These are phyloP conservation scores for Dicerorhinus sumatrensis DNA, from an alignment of 2,113 vertebrate genomes.

Conservation along the genomic window DNA sequence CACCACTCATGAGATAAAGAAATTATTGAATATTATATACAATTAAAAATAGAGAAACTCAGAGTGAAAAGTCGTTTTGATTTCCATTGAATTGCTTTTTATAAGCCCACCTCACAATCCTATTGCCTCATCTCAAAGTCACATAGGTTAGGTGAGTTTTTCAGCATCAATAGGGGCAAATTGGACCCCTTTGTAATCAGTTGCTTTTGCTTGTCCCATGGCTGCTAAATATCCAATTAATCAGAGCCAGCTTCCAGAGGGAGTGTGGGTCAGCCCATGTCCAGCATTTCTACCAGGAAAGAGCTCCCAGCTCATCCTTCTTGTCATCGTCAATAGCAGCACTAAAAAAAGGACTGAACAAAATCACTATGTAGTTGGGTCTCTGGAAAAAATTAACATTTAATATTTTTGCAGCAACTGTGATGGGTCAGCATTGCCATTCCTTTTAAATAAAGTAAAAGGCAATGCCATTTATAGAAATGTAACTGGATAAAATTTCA, in stretches of 20 bases:
- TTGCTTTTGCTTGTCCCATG: background rate
- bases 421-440: background rate
- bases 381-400: background rate
- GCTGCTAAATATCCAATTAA: background rate
- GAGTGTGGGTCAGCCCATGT: background rate
- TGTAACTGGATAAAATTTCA: background rate
- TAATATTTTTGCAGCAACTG: background rate
- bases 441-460: background rate
- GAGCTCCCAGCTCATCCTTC: background rate
- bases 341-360: background rate
- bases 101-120: background rate
- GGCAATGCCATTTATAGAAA: background rate
- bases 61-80: background rate
- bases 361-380: background rate
- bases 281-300: background rate
- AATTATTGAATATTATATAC: background rate
- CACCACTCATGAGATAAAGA: background rate
- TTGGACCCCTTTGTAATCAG: background rate
- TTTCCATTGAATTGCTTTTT: background rate
- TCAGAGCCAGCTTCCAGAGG: background rate
- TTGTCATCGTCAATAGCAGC: background rate
- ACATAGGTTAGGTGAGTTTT: background rate
- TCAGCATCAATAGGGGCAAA: background rate
- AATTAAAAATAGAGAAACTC: background rate
- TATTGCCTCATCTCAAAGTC: background rate